phyloP scores from a whole-genome alignment of 1,140 invertebrate genomes.

The Drosophila dunni region DNA sequence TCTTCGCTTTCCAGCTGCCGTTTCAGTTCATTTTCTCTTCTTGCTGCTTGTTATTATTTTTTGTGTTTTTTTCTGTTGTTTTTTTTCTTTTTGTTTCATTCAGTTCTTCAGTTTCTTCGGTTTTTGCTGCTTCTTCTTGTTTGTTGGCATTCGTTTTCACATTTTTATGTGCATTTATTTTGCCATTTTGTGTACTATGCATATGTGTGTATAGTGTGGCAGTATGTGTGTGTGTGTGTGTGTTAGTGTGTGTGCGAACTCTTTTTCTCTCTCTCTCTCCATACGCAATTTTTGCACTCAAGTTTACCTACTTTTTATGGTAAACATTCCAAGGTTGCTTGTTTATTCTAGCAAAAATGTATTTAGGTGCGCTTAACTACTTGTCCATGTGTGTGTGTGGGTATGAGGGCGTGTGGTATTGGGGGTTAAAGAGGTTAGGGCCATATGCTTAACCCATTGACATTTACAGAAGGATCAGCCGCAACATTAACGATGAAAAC shows the following conservation, averaged over 20 bases:
- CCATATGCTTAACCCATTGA: conserved; percentile 20
- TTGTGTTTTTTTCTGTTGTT: conserved; percentile 68
- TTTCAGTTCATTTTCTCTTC: conserved; percentile 63
- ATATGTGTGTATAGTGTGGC: conserved; percentile 17
- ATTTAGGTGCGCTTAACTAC: conserved; percentile 81
- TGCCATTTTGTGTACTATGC: conserved; percentile 45
- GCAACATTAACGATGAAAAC: conserved; percentile 11
- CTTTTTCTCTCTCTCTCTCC: conserved; percentile 23
- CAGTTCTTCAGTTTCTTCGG: conserved; percentile 39
- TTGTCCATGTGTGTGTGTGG: conserved; percentile 33
- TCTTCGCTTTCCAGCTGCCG: conserved; percentile 35
- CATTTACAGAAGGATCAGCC: conserved; percentile 14
- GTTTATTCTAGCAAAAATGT: conserved; percentile 83
- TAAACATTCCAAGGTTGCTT: conserved; percentile 82
- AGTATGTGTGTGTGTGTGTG: conserved; percentile 29
- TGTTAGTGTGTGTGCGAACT: conserved; percentile 45
- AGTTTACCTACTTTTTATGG: conserved; percentile 83
- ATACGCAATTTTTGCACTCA: conserved; percentile 82
- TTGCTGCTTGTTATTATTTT: conserved; percentile 51
- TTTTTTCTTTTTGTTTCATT: conserved; percentile 58
- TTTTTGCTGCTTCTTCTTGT: conserved; percentile 31
- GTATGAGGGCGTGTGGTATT: conserved; percentile 17
- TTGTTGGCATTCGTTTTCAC: conserved; percentile 62
- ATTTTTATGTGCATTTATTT: conserved; percentile 81
- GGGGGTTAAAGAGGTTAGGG: conserved; percentile 27